Evolutionary conservation across 2,797 vertebrate species (phyloP), one percentile per base, ranked within the genome.

Genomic region (Valencia hispanica): DNA sequence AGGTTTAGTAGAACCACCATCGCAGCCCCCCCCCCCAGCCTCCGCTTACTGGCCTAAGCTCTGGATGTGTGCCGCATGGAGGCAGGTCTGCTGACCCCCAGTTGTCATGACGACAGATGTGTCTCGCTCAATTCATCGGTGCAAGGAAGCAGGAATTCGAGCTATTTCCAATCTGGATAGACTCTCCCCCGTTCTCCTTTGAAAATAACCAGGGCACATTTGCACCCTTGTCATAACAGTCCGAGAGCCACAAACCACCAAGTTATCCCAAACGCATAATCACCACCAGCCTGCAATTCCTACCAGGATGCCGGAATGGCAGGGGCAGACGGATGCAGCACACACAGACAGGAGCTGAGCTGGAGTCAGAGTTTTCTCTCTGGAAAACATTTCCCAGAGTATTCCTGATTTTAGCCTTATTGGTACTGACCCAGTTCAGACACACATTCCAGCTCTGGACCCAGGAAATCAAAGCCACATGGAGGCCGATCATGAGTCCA

Each of bases 51-150:
- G 43, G 70, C 65, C 18, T 22, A 43, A 57, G 32, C n/a, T 65
- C 39, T 75, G 68, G 30, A 68, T 71, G 77, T 75, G 68, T 69
- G 72, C 55, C 72, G 79, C n/a, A n/a, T 77, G 85, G 80, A 87
- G 88, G 88, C 68, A 75, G 88, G 79, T 83, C 88, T 82, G 41
- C 79, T 84, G 91, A 94, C 91, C 93, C n/a, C 86, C 55, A 74
- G 91, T 87, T 93, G 92, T 92, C 95, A 94, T 90, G 88, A 89
- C 70, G 91, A 92, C 94, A 95, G 93, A 94, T 95, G 94, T 93
- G 94, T 89, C 88, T 85, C 80, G 73, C 91, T 90, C 86, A 87
- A 92, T 95, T 95, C 93, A 89, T 88, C 77, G 59, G 80, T 72
- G 79, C 89, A 93, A n/a, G 91, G 89, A 93, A 93, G 91, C 80